phyloP scores from a whole-genome alignment of 2,113 vertebrate genomes.

The Chascanopsetta lugubris region DNA sequence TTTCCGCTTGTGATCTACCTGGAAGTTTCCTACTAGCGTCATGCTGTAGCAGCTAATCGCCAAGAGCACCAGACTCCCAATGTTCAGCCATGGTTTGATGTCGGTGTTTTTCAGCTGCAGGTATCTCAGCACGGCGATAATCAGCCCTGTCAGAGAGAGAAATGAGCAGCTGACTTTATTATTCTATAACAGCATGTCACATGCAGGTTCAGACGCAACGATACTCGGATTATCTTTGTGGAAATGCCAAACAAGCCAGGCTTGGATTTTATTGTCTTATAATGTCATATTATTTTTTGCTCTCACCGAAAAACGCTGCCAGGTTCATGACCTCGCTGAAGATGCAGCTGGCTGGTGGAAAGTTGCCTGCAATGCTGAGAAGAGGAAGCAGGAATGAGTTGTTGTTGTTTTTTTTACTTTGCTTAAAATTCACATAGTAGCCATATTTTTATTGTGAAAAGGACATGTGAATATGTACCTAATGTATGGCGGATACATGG shows the following conservation, averaged over 20 bases:
- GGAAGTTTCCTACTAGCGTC: conserved; percentile 93
- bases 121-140: conserved; percentile 88
- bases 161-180: neutral
- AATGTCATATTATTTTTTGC: neutral
- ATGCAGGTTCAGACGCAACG: no score
- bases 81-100: conserved; percentile 86
- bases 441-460: neutral
- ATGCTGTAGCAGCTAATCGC: conserved; percentile 89
- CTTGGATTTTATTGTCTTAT: neutral
- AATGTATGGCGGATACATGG: conserved; percentile 86
- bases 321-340: conserved; percentile 95
- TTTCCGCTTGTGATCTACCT: conserved; percentile 78
- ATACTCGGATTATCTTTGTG: no score
- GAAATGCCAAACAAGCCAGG: no score
- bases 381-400: conserved; percentile 24
- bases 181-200: neutral
- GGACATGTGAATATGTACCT: conserved; percentile 75
- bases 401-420: neutral
- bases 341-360: conserved; percentile 90
- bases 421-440: neutral
- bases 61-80: conserved; percentile 80
- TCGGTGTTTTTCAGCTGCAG: conserved; percentile 88
- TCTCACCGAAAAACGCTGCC: conserved; percentile 88
- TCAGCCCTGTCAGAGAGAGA: conserved; percentile 80
- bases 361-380: conserved; percentile 88